phyloP scores from a whole-genome alignment of 1,140 invertebrate genomes.

The Nautilus pompilius region DNA sequence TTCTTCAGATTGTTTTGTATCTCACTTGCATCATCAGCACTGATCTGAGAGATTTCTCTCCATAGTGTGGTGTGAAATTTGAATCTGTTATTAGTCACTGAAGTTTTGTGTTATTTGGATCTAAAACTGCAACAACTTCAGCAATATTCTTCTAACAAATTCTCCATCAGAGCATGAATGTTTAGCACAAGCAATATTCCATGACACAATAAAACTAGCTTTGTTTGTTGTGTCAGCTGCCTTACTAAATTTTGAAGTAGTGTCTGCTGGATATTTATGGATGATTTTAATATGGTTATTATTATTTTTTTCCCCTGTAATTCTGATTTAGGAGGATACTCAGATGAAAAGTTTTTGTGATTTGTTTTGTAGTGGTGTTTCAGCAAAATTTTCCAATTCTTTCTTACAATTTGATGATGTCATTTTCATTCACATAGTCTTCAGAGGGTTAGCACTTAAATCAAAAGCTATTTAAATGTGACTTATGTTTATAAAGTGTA shows the following conservation, averaged over 20 bases:
- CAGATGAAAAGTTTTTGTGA: not conserved
- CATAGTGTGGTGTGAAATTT: not conserved
- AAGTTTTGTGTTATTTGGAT: not conserved
- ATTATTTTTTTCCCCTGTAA: not conserved
- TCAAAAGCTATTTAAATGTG: no score
- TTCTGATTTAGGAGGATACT: not conserved
- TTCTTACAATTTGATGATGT: no score
- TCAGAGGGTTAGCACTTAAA: no score
- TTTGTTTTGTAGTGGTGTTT: not conserved
- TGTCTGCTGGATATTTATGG: not conserved
- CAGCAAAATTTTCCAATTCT: no score
- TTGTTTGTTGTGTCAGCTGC: not conserved
- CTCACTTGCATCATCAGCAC: not conserved
- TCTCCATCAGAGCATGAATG: not conserved
- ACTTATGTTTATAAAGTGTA: no score
- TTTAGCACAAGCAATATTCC: not conserved
- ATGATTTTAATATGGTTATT: not conserved
- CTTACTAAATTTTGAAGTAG: not conserved
- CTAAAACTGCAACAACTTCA: not conserved
- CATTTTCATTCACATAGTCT: no score
- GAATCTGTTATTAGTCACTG: not conserved
- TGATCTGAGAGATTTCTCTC: not conserved
- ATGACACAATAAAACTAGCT: not conserved
- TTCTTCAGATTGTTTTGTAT: not conserved
- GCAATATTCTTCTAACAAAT: not conserved